Percentiles rank a stretch among this genome's conserved stretches.
Evolutionary conservation across 2,888 invertebrate species (phyloP).

Genomic region (Tenthredo mesomela): DNA sequence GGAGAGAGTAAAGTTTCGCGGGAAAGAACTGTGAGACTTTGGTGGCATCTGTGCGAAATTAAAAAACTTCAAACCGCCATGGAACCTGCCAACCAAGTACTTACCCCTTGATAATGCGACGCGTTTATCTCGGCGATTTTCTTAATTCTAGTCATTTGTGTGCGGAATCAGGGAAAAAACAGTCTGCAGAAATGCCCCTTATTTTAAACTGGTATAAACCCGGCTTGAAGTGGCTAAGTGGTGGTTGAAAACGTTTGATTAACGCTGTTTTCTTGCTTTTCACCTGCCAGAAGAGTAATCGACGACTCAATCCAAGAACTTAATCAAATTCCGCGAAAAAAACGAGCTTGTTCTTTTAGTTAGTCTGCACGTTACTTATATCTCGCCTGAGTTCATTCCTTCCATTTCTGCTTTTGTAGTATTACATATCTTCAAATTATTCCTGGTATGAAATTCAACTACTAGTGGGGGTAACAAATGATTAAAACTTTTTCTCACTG

Average conservation of each 20-base stretch:
- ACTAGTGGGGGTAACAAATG: no score
- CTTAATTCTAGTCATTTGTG: conserved; percentile 1
- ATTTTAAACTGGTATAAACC: neutral
- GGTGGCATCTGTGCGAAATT: conserved; percentile 34
- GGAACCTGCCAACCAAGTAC: neutral
- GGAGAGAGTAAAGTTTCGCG: neutral
- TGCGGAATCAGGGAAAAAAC: neutral
- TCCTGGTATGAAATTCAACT: no score
- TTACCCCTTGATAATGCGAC: neutral
- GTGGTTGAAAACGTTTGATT: neutral
- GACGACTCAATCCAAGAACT: neutral
- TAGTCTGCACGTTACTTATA: no score
- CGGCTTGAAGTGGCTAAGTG: neutral
- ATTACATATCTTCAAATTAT: no score
- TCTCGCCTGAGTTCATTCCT: no score
- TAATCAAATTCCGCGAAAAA: neutral
- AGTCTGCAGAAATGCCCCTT: neutral
- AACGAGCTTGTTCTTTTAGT: neutral
- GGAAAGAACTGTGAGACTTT: neutral
- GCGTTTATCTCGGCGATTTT: conserved; percentile 19
- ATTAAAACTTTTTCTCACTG: no score
- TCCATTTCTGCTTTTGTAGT: no score
- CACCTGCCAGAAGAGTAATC: neutral
- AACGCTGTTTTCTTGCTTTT: neutral
- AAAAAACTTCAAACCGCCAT: conserved; percentile 30